phyloP scores from a whole-genome alignment of 1,140 invertebrate species.

The Metaphire vulgaris region DNA sequence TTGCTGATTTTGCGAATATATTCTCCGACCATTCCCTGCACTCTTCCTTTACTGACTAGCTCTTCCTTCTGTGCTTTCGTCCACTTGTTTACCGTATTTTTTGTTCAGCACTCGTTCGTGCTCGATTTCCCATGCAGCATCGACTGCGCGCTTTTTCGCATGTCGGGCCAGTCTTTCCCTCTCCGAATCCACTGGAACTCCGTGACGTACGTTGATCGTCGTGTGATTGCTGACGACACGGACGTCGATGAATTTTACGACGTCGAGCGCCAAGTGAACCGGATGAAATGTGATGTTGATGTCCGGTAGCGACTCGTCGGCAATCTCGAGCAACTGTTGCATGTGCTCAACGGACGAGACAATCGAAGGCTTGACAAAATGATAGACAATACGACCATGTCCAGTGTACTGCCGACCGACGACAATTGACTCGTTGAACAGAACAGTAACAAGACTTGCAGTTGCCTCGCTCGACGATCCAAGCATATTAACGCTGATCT shows the following conservation, averaged over 20 bases:
- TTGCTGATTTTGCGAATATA: constrained; percentile 82
- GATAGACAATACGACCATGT: constrained; percentile 86
- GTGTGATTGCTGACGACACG: constrained; percentile 78
- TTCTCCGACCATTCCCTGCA: constrained; percentile 79
- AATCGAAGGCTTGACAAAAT: constrained; percentile 85
- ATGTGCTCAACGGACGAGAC: constrained; percentile 80
- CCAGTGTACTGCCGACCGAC: constrained; percentile 80
- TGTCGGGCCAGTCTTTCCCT: constrained; percentile 85
- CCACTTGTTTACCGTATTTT: constrained; percentile 58
- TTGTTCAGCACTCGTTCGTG: constrained; percentile 71
- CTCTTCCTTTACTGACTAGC: constrained; percentile 72
- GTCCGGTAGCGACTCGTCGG: constrained; percentile 54
- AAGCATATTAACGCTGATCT: constrained; percentile 75
- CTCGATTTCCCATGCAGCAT: constrained; percentile 86
- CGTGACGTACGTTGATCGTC: constrained; percentile 84
- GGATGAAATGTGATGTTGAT: constrained; percentile 69
- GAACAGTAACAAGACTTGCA: constrained; percentile 82
- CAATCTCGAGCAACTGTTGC: constrained; percentile 59
- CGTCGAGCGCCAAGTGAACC: constrained; percentile 9
- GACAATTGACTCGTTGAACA: constrained; percentile 83
- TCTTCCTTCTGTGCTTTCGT: constrained; percentile 76
- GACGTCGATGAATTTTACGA: constrained; percentile 56
- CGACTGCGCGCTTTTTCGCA: constrained; percentile 72
- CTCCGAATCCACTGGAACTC: constrained; percentile 66
- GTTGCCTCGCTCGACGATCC: constrained; percentile 65